Evolutionary conservation across 2,888 invertebrate genomes (phyloP).

Genomic region (Drosophila fungiperda): DNA sequence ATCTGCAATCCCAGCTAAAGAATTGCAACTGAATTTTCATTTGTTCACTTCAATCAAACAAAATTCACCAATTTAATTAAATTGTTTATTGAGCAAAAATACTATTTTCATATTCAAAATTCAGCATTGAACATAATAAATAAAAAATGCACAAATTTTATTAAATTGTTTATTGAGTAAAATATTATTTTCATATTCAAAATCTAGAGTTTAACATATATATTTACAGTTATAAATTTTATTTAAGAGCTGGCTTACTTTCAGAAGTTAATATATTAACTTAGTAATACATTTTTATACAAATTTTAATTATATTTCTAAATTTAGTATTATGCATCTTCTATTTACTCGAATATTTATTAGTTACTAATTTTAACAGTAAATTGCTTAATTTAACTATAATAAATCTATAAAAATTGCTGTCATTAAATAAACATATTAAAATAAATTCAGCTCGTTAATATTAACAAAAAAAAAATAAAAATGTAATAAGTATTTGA

Average conservation of each 20-base stretch:
- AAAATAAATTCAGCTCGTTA: neutral
- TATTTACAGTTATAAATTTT: neutral
- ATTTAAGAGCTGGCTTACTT: neutral
- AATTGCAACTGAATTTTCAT: constrained; percentile 1
- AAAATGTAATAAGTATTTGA: too few species aligned
- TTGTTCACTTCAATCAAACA: neutral
- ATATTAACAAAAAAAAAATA: neutral
- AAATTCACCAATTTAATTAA: neutral
- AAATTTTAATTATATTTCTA: neutral
- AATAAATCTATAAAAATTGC: neutral
- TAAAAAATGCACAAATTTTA: neutral
- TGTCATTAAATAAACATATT: neutral
- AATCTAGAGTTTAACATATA: neutral
- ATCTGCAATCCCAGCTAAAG: constrained; percentile 19
- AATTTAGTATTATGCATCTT: neutral
- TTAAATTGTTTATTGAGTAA: neutral
- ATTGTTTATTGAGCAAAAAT: neutral
- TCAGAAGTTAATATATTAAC: neutral
- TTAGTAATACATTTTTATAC: neutral
- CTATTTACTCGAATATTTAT: neutral
- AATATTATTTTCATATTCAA: neutral
- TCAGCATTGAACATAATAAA: neutral
- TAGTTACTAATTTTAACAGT: neutral
- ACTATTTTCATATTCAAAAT: neutral
- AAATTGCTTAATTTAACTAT: too few species aligned